These are phyloP conservation scores for Lineus longissimus DNA, from an alignment of 1,140 invertebrate genomes.

Conservation along the genomic window DNA sequence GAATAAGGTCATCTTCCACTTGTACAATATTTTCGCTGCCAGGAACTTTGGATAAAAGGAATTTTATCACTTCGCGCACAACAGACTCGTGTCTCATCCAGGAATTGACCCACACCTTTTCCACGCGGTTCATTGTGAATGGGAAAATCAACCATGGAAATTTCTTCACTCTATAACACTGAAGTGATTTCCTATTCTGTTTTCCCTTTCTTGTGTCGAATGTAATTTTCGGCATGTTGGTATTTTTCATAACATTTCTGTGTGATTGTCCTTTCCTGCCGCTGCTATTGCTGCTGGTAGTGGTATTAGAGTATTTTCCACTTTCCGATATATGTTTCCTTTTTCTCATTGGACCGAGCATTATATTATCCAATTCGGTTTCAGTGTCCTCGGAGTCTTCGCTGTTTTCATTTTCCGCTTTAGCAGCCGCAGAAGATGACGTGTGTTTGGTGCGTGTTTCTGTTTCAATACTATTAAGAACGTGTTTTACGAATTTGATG, in stretches of 20 bases:
- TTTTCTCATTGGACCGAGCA: conserved; percentile 4
- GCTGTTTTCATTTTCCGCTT: not conserved
- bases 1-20: not conserved
- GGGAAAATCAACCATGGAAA: conserved; percentile 2
- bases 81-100: not conserved
- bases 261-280: not conserved
- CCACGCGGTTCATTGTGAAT: not conserved
- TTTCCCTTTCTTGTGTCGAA: conserved; percentile 2
- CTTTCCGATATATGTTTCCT: not conserved
- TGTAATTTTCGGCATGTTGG: conserved; percentile 1
- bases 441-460: too few species aligned
- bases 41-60: not conserved
- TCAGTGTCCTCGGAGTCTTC: conserved; percentile 1
- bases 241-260: conserved; percentile 7
- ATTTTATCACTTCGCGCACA: conserved; percentile 1
- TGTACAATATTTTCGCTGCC: conserved; percentile 1
- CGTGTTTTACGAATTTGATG: conserved; percentile 4
- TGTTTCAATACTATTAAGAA: not conserved
- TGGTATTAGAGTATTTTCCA: too few species aligned
- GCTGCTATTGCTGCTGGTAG: not conserved
- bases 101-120: conserved; percentile 7
- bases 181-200: not conserved
- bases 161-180: conserved; percentile 6
- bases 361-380: conserved; percentile 1
- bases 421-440: not conserved